phyloP scores from a whole-genome alignment of 1,140 invertebrate genomes.

The Panagrolaimus sp. region DNA sequence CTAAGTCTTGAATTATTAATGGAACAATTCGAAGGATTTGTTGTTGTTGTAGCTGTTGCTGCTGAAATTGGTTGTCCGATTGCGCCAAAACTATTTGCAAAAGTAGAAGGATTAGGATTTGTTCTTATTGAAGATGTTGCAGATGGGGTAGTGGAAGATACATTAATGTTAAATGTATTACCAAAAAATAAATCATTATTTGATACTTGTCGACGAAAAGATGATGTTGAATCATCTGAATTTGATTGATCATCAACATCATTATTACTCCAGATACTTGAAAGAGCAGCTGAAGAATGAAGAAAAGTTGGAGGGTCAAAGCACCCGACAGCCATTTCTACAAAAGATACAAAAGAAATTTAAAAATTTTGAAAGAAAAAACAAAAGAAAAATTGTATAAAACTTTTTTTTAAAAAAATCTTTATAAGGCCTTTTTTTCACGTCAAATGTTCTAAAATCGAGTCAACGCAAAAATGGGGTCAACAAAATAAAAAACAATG shows the following conservation, averaged over 20 bases:
- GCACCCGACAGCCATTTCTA: slow-evolving; percentile 12
- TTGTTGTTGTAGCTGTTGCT: not conserved
- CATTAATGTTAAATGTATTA: not conserved
- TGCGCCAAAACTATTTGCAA: not conserved
- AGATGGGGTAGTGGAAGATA: not conserved
- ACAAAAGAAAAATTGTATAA: not conserved
- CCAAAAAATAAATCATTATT: slow-evolving; percentile 7
- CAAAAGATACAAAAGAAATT: not conserved
- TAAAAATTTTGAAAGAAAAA: slow-evolving; percentile 9
- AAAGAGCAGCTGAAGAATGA: slow-evolving; percentile 3
- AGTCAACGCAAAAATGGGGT: no score
- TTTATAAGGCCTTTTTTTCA: no score
- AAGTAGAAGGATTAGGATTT: not conserved
- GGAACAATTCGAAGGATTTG: not conserved
- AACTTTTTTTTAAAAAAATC: no score
- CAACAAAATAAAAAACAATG: no score
- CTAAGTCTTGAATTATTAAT: not conserved
- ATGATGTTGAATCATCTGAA: not conserved
- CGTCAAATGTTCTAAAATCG: no score
- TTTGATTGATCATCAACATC: slow-evolving; percentile 7
- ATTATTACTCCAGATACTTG: slow-evolving; percentile 10
- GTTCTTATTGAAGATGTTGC: not conserved
- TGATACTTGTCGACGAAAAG: slow-evolving; percentile 4
- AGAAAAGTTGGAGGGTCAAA: slow-evolving; percentile 12
- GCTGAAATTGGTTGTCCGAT: not conserved